Evolutionary conservation across 2,797 vertebrate genomes (phyloP), one percentile per base, ranked within the genome.

Genomic region (Alca torda): DNA sequence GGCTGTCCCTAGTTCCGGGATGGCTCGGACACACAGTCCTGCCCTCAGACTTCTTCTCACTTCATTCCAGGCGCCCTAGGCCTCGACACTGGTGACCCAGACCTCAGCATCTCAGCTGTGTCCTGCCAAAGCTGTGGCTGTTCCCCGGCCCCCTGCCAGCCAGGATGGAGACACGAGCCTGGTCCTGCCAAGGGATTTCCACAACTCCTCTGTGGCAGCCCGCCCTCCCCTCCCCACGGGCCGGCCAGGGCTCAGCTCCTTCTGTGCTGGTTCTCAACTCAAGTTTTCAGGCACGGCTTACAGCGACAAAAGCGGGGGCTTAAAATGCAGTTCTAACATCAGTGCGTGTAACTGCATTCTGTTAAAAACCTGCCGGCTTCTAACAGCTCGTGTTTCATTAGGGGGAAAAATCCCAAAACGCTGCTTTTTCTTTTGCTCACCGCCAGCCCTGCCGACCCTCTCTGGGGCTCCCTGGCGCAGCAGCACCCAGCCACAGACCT

Each of bases 331-430:
- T 64, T 73, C 23, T 69, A 61, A 33, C 28, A 18, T 24, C 23
- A 67, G 15, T 9, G 14, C 20, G 2, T 15, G 10, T 24, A 70
- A 35, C 56, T 39, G 18, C 26, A 6, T 19, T 56, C 53, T 56
- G 26, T n/a, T 45, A 68, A 73, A 89, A 30, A 11, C 3, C 48
- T 51, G 26, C 35, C n/a, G 48, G 57, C 43, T 56, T 63, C 35
- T 16, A 54, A 63, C 20, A 56, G 16, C 37, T 63, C 84, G 24
- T 67, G 26, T 69, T 85, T 83, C 53, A 60, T 17, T 8, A 60
- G 18, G 35, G 35, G 16, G 1, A 59, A 74, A 50, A 24, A 0
- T 0, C 0, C 14, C 25, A 13, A 74, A 68, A 3, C 16, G 4
- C 5, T 46, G 23, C 16, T 76, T 92, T 90, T 69, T 5, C 30